These are phyloP conservation scores for Apodemus agrarius DNA, from an alignment of 2,797 vertebrate genomes.

Conservation along the genomic window DNA sequence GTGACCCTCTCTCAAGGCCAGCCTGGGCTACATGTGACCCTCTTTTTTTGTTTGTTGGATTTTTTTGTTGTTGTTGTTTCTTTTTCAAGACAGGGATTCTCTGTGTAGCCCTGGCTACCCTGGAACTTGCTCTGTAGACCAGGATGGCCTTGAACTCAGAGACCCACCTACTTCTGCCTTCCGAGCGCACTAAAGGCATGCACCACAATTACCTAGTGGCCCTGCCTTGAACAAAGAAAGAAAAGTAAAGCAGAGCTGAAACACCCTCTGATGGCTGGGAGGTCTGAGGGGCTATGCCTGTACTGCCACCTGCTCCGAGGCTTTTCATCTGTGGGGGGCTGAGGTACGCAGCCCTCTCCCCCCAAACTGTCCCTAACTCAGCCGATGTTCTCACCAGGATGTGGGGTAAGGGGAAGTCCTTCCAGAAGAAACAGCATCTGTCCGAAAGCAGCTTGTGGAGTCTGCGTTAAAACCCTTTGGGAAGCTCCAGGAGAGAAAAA, in stretches of 20 bases:
- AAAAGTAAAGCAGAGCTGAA: not conserved
- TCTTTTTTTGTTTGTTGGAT: not conserved
- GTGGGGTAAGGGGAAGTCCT: not conserved
- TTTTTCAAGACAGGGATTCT: not conserved
- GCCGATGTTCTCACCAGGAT: not conserved
- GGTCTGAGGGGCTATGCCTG: not conserved
- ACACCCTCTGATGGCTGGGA: too few relatives aligned
- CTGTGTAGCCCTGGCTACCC: not conserved
- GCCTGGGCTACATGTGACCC: not conserved
- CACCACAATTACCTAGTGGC: not conserved
- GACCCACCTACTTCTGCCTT: not conserved
- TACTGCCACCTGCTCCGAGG: not conserved
- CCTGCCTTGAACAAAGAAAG: not conserved
- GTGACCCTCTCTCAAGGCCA: not conserved
- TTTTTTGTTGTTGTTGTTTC: not conserved
- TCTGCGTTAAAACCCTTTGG: constrained; percentile 34
- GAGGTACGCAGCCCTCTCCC: not conserved
- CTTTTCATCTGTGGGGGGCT: too few relatives aligned
- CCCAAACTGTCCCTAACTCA: not conserved
- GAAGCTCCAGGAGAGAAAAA: constrained; percentile 61
- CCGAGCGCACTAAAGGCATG: not conserved
- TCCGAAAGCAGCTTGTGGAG: constrained; percentile 51
- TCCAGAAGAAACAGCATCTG: not conserved
- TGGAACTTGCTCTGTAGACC: not conserved
- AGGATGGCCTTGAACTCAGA: not conserved